Percentiles rank a stretch among this genome's conserved stretches.
Evolutionary conservation across 2,113 vertebrate species (phyloP).

Genomic region (Daubentonia madagascariensis): DNA sequence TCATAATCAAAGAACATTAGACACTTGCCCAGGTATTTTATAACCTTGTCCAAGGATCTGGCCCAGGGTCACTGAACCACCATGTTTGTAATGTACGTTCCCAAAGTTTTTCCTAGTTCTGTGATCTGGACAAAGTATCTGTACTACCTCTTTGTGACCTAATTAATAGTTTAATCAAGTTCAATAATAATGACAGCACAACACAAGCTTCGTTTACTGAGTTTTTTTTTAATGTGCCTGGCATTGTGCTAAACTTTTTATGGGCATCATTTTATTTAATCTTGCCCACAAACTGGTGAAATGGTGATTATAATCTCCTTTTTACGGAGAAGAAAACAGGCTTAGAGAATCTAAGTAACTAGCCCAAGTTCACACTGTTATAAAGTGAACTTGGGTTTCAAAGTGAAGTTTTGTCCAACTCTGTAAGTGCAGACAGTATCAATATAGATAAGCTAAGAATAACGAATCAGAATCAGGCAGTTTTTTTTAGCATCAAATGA

Average conservation of each 20-base stretch:
- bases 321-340: neutral
- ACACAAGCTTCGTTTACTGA: neutral
- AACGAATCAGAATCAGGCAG: neutral
- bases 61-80: neutral
- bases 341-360: neutral
- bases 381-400: neutral
- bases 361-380: neutral
- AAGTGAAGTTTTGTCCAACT: neutral
- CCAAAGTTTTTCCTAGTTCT: neutral
- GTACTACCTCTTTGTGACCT: neutral
- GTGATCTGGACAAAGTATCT: neutral
- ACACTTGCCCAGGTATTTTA: neutral
- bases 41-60: neutral
- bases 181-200: neutral
- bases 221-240: neutral
- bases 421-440: neutral
- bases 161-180: neutral
- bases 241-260: neutral
- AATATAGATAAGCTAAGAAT: neutral
- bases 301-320: neutral
- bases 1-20: neutral
- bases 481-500: neutral
- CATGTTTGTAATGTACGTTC: neutral
- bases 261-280: neutral
- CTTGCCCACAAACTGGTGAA: neutral